Evolutionary conservation across 2,113 vertebrate species (phyloP).

Genomic region (Eublepharis macularius): DNA sequence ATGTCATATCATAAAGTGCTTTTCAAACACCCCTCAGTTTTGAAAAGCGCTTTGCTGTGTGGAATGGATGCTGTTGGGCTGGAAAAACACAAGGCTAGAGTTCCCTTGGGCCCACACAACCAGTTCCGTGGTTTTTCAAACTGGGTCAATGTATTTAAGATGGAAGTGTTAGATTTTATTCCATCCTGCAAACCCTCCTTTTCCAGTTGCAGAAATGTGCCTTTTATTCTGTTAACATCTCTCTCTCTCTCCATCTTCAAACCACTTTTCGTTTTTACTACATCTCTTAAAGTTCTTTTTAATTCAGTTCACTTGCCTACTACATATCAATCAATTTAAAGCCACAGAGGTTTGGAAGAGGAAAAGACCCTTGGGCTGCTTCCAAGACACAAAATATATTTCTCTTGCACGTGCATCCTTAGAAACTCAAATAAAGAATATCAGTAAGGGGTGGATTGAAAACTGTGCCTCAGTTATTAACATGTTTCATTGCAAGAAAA

Average conservation of each 20-base stretch:
- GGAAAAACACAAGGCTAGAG: background rate
- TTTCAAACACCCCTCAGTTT: too few species aligned
- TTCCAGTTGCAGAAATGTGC: background rate
- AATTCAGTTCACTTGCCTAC: background rate
- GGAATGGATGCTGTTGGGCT: too few species aligned
- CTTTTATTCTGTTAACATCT: background rate
- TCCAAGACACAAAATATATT: background rate
- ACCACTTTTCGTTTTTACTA: background rate
- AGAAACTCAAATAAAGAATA: slow-evolving; percentile 18
- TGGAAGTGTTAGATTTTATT: background rate
- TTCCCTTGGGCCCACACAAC: background rate
- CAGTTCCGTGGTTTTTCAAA: too few species aligned
- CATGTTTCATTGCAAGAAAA: background rate
- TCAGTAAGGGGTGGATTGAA: slow-evolving; percentile 17
- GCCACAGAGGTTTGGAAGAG: background rate
- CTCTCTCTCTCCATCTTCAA: background rate
- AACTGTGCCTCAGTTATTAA: background rate
- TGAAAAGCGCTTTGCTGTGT: too few species aligned
- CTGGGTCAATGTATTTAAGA: too few species aligned
- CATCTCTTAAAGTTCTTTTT: background rate
- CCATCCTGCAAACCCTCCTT: background rate
- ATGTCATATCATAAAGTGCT: too few species aligned
- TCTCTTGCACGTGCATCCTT: fast-evolving
- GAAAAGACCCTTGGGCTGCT: slow-evolving; percentile 2
- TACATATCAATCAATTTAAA: slow-evolving; percentile 13